Percentiles rank a stretch among this genome's conserved stretches.
Evolutionary conservation across 1,140 invertebrate genomes (phyloP).

Genomic region (Sogatella furcifera): DNA sequence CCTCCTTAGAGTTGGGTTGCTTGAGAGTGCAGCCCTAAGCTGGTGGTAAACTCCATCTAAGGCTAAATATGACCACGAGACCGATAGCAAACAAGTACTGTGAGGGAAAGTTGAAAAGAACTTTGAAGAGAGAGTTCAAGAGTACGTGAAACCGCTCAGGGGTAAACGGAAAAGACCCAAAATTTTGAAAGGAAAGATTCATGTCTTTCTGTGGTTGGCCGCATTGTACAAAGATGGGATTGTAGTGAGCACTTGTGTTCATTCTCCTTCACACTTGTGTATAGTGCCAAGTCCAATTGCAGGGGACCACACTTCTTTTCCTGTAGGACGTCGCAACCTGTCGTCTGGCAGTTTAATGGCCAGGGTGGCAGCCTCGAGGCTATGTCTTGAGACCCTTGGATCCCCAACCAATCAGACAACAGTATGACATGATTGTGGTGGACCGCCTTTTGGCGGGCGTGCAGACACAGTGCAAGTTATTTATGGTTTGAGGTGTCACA

Average conservation of each 20-base stretch:
- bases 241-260: background rate
- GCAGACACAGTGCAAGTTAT: no score
- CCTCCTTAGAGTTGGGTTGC: constrained; percentile 67
- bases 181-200: constrained; percentile 16
- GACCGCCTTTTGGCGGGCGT: no score
- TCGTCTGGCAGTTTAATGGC: no score
- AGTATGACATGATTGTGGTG: no score
- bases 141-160: constrained; percentile 70
- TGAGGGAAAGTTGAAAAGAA: constrained; percentile 85
- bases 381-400: no score
- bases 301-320: constrained; percentile 11
- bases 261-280: constrained; percentile 4
- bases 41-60: constrained; percentile 56
- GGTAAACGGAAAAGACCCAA: constrained; percentile 46
- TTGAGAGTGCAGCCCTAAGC: constrained; percentile 70
- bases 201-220: background rate
- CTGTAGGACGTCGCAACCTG: constrained; percentile 30
- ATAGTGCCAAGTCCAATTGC: background rate
- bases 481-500: no score
- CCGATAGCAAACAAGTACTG: constrained; percentile 85
- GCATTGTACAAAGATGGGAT: constrained; percentile 39
- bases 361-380: no score
- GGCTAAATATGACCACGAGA: constrained; percentile 73
- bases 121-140: constrained; percentile 81
- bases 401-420: no score